A percentile compares a stretch with the other conserved stretches of the same genome.
These are phyloP conservation scores for Gila orcuttii DNA, from an alignment of 2,113 vertebrate genomes.

Conservation along the genomic window DNA sequence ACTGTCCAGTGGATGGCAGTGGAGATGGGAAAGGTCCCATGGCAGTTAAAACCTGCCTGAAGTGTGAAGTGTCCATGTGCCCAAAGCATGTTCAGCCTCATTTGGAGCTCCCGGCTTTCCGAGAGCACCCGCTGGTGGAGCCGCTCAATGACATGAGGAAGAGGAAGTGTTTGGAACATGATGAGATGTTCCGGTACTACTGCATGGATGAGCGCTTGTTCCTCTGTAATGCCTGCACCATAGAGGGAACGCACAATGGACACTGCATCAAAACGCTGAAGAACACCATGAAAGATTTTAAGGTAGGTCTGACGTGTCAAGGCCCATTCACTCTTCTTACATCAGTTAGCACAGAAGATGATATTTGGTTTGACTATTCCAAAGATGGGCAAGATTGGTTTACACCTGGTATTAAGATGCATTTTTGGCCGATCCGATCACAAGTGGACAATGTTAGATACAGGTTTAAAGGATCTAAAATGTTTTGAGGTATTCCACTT, in stretches of 20 bases:
- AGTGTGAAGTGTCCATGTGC: conserved; percentile 81
- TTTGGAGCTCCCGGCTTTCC: conserved; percentile 73
- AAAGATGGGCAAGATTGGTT: no score
- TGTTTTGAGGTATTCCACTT: no score
- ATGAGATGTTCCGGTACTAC: conserved; percentile 75
- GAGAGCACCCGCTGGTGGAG: conserved; percentile 72
- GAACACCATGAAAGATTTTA: conserved; percentile 73
- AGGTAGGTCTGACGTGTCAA: conserved; percentile 58
- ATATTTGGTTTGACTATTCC: no score
- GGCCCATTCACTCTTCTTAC: background rate
- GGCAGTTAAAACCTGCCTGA: conserved; percentile 77
- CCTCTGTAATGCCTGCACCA: conserved; percentile 75
- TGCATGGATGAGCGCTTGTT: conserved; percentile 72
- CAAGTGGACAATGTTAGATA: no score
- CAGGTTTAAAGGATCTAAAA: no score
- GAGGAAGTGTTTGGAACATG: conserved; percentile 74
- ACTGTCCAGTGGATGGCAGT: conserved; percentile 58
- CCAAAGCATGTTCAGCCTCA: conserved; percentile 73
- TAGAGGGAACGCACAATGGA: conserved; percentile 70
- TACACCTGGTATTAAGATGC: no score
- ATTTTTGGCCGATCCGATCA: no score
- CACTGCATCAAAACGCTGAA: conserved; percentile 76
- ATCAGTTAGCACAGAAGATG: background rate
- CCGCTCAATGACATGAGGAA: conserved; percentile 70
- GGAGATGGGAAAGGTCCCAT: background rate